Base-by-base conservation (phyloP, 2,888 invertebrate species). In the Allygus modestus region DNA sequence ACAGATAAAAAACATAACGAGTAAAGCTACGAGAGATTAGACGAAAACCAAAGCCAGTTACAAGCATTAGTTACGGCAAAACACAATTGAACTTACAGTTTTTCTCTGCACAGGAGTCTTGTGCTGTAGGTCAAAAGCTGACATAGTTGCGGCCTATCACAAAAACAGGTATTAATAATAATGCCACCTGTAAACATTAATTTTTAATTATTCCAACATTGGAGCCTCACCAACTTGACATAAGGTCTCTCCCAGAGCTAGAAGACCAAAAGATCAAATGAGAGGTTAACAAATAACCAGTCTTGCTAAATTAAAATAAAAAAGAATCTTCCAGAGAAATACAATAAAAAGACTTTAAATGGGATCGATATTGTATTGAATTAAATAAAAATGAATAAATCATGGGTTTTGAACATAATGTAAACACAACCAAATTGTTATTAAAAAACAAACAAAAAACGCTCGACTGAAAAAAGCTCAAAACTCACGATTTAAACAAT, bases 71-170 rank as follows among this genome's bases (percentile, higher is more conserved):
- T 65, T 33, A 75, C 69, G 23, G 28, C 51, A 54, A 65, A 81
- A 75, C 61, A 82, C 43, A 61, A 46, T 23, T 58, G 54, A 84
- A 90, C 91, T 88, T 90, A 93, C 92, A 84, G 91, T 90, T 89
- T 92, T 92, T 88, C 91, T 92, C 84, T 92, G 92, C 58, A 93
- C 88, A 0, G 94, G 94, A 81, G 93, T 92, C 89, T 93, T 94
- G 88, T 94, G 94, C 89, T 94, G 94, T 86, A 93, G 90, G 89
- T 95, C 95, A 89, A 93, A 95, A 88, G 94, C 94, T 12, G 95
- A 95, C 87, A 94, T 89, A 5, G 93, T 92, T 11, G 86, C 83
- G 51, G 77, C 79, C 85, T 85, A 54, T 26, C 77, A 85, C 83
- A 79, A 77, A 82, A 85, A 84, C 46, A 82, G 33, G 33, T 33